Conservation (phyloP, 2,797 vertebrate genomes). For the Liparis tanakae region DNA sequence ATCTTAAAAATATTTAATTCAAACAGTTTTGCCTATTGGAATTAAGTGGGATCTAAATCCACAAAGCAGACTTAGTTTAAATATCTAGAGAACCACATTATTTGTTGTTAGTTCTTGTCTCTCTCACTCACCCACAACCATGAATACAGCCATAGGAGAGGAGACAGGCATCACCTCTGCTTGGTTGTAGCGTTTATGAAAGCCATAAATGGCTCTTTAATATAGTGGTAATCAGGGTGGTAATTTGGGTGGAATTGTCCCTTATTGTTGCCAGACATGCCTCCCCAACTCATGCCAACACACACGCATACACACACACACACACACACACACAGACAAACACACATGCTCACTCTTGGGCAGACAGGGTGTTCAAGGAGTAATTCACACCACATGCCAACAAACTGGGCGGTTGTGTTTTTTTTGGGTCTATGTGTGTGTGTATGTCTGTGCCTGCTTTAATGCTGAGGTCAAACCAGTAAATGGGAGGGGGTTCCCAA, state of each 20-base stretch:
- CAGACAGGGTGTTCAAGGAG: conserved; percentile 79
- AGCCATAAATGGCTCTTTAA: conserved; percentile 85
- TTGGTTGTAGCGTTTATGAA: conserved; percentile 82
- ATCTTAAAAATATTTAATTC: conserved; percentile 6
- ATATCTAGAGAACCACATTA: conserved; percentile 3
- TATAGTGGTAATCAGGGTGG: conserved; percentile 85
- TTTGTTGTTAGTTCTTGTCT: conserved; percentile 27
- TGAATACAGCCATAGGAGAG: conserved; percentile 64
- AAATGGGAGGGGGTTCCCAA: conserved; percentile 73
- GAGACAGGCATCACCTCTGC: conserved; percentile 81
- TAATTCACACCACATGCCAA: conserved; percentile 87
- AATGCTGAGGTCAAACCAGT: conserved; percentile 80
- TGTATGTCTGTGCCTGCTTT: conserved; percentile 65
- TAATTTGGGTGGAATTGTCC: conserved; percentile 85
- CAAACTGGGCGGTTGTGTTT: conserved; percentile 79
- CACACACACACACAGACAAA: conserved; percentile 49
- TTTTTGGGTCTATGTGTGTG: conserved; percentile 52
- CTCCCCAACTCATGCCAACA: conserved; percentile 73
- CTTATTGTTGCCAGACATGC: conserved; percentile 87
- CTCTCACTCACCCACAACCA: conserved; percentile 33
- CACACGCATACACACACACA: conserved; percentile 57
- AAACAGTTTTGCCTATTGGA: conserved; percentile 7
- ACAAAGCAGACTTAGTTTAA: conserved; percentile 10
- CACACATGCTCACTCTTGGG: conserved; percentile 59
- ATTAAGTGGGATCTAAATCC: conserved; percentile 17